Conservation (phyloP, 2,797 vertebrate species). For the Pseudochirops corinnae region DNA sequence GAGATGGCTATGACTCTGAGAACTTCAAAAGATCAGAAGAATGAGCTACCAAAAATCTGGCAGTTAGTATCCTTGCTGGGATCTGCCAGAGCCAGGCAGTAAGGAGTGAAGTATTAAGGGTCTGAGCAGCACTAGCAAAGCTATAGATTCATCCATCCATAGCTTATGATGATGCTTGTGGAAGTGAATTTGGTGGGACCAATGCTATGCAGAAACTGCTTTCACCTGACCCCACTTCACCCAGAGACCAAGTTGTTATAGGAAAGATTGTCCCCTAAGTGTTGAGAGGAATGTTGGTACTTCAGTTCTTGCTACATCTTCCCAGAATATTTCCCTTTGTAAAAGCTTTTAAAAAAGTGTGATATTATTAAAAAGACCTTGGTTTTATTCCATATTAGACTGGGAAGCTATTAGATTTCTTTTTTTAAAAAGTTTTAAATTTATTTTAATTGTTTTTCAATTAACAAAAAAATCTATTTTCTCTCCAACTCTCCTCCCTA, state of each 20-base stretch:
- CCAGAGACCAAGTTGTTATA: not conserved
- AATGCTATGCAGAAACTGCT: not conserved
- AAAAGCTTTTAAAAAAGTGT: not conserved
- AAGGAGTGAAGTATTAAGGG: not conserved
- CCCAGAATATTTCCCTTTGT: not conserved
- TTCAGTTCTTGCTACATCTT: not conserved
- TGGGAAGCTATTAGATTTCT: not conserved
- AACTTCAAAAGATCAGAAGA: not conserved
- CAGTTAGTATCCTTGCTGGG: not conserved
- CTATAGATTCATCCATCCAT: not conserved
- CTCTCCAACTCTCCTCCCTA: not conserved
- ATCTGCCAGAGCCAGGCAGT: too few species aligned
- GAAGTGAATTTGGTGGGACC: not conserved
- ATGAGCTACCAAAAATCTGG: not conserved
- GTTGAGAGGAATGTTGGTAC: not conserved
- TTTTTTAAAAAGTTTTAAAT: not conserved
- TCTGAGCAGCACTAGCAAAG: not conserved
- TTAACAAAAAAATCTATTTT: not conserved
- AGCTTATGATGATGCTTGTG: not conserved
- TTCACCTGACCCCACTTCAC: not conserved
- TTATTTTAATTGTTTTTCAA: not conserved
- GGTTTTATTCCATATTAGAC: slow-evolving; percentile 13
- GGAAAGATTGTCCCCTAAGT: not conserved
- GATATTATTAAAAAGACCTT: slow-evolving; percentile 25
- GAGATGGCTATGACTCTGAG: not conserved